Evolutionary conservation across 1,140 invertebrate genomes (phyloP), one percentile per base, ranked within the genome.

Genomic region (Neodiprion fabricii): DNA sequence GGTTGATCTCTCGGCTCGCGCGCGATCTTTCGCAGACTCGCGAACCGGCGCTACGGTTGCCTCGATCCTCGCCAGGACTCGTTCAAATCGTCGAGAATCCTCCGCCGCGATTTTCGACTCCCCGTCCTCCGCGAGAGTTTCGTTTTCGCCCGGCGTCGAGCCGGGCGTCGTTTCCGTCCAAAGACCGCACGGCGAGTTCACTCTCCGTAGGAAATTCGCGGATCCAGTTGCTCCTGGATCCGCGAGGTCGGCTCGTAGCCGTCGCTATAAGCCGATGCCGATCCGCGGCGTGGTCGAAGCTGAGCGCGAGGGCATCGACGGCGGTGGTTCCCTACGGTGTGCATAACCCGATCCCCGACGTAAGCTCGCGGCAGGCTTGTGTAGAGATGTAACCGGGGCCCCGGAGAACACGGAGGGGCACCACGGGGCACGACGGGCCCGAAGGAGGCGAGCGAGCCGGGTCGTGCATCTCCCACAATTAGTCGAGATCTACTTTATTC

Each of bases 391-490:
- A 69, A 47, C 68, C 23, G 12, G 11, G 68, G 14, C 12, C 12
- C 14, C 11, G 11, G 47, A 72, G 66, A 72, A 74, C 53, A 67
- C 75, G 73, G 69, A 70, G 48, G 67, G 40, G 23, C 67, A 72
- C 17, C 14, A 72, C 75, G 72, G 75, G 75, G 73, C 72, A 73
- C 72, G 76, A 71, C 72, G 72, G 61, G 67, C 21, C 67, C 12
- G 48, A 50, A 48, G 47, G 47, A 77, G 40, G 71, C 70, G 70
- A 21, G 72, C 47, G 82, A 81, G 86, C 82, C 84, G 80, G 85
- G 81, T 87, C 86, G 86, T 87, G 86, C 82, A 88, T 87, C 86
- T 88, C 81, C 80, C 85, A 83, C 86, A 88, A 88, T 88, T 88
- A 87, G 86, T 86, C 85, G 82, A 84, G 85, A 87, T 86, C 85